Conservation (phyloP, 2,113 vertebrate genomes). For the Diadophis punctatus region DNA sequence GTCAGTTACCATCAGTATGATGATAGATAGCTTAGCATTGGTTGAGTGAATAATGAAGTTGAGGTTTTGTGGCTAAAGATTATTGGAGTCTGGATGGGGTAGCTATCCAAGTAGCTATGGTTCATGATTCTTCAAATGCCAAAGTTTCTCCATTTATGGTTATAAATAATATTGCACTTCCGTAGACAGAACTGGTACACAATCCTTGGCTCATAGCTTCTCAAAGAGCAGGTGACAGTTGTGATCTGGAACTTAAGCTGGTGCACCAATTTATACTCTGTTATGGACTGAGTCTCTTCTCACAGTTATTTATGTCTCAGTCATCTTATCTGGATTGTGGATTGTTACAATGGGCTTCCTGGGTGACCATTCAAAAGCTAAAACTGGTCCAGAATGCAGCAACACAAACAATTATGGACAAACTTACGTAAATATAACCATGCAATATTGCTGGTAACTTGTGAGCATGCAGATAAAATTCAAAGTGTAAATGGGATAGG, state of each 20-base stretch:
- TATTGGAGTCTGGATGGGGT: neutral
- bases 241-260: neutral
- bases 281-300: neutral
- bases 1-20: neutral
- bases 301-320: neutral
- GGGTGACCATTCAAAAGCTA: neutral
- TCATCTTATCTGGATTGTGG: neutral
- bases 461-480: neutral
- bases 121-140: neutral
- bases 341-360: neutral
- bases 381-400: neutral
- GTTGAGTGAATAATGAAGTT: neutral
- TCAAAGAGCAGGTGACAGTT: neutral
- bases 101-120: neutral
- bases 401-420: neutral
- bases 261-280: neutral
- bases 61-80: neutral
- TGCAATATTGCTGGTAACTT: neutral
- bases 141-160: neutral
- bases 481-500: neutral
- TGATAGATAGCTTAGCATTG: neutral
- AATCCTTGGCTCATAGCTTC: neutral
- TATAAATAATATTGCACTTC: neutral
- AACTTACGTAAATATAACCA: neutral
- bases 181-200: neutral